Conservation (phyloP, 2,113 vertebrate species). For the Plecotus auritus region DNA sequence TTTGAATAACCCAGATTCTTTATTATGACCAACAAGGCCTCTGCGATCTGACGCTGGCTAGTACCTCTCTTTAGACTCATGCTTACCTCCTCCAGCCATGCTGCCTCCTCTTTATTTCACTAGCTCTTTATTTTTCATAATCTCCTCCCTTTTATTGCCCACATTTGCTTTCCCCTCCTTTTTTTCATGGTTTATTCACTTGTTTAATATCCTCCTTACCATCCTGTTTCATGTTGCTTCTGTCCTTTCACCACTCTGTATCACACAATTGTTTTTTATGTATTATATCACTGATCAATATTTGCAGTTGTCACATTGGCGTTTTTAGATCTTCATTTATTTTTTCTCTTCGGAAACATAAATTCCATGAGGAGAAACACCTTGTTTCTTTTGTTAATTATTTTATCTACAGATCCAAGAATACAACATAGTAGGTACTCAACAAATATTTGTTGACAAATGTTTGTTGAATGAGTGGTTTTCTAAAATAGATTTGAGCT, state of each 20-base stretch:
- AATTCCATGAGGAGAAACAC: neutral
- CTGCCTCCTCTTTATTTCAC: neutral
- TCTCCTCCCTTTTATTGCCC: neutral
- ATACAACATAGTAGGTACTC: neutral
- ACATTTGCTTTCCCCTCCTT: neutral
- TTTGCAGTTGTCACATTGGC: neutral
- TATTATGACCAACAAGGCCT: neutral
- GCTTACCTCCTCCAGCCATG: neutral
- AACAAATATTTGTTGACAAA: constrained; percentile 5
- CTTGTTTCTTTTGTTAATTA: neutral
- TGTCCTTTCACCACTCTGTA: neutral
- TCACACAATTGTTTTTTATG: neutral
- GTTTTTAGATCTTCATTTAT: neutral
- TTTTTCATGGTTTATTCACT: neutral
- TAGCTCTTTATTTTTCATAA: neutral
- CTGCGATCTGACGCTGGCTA: neutral
- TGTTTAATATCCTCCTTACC: neutral
- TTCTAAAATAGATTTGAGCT: neutral
- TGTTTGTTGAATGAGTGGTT: neutral
- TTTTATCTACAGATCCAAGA: neutral
- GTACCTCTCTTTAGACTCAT: neutral
- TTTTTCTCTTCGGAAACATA: neutral
- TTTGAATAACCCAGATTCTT: neutral
- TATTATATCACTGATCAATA: neutral
- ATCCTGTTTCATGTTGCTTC: neutral